Conservation (phyloP, 1,140 invertebrate species). For the Bursaphelenchus mucronatus region DNA sequence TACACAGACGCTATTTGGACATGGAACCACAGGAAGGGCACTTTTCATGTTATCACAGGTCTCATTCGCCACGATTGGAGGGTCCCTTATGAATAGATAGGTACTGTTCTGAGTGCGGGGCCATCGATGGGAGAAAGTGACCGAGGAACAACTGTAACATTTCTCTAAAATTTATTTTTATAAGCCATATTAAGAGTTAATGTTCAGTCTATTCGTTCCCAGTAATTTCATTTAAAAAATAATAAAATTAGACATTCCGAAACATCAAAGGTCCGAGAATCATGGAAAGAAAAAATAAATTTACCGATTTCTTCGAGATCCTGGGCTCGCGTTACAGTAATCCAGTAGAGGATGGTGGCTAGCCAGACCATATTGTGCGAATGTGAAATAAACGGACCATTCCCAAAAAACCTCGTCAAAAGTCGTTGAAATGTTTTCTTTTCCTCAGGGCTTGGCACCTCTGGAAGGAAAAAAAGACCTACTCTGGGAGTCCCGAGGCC, state of each 20-base stretch:
- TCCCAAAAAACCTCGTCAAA: too few relatives aligned
- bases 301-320: not conserved
- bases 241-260: conserved; percentile 14
- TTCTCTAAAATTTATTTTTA: conserved; percentile 42
- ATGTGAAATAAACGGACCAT: too few relatives aligned
- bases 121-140: conserved; percentile 37
- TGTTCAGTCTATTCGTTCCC: not conserved
- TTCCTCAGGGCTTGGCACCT: too few relatives aligned
- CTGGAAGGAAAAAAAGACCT: too few relatives aligned
- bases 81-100: conserved; percentile 40
- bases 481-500: too few relatives aligned
- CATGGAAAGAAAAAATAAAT: conserved; percentile 18
- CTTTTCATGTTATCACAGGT: conserved; percentile 36
- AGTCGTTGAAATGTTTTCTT: too few relatives aligned
- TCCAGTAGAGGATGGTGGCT: conserved; percentile 6
- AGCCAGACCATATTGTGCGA: not conserved
- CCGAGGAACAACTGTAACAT: conserved; percentile 49
- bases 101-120: conserved; percentile 37
- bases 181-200: not conserved
- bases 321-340: not conserved
- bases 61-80: conserved; percentile 41
- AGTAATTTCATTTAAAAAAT: not conserved
- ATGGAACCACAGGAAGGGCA: conserved; percentile 38
- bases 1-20: conserved; percentile 46
- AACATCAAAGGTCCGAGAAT: not conserved